phyloP scores from a whole-genome alignment of 1,140 invertebrate species.

The Telenomus remus region DNA sequence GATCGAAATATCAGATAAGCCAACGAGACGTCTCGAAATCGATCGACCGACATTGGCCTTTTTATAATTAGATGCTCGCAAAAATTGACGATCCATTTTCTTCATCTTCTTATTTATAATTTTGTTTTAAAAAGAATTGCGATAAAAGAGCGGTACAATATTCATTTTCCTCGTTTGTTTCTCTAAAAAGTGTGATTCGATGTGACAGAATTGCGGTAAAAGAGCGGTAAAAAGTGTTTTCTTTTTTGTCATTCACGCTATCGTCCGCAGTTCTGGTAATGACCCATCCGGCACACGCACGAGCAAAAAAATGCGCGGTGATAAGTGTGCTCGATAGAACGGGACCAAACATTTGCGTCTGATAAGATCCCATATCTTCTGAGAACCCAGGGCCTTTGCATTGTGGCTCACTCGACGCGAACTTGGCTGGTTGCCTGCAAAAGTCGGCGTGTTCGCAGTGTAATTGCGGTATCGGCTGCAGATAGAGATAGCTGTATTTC shows the following conservation, averaged over 20 bases:
- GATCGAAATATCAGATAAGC: constrained; percentile 69
- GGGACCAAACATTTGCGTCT: constrained; percentile 69
- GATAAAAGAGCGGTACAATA: no score
- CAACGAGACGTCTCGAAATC: constrained; percentile 46
- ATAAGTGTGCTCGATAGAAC: constrained; percentile 66
- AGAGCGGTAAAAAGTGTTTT: no score
- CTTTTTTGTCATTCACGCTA: constrained; percentile 3
- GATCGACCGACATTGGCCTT: constrained; percentile 54
- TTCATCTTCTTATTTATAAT: constrained; percentile 25
- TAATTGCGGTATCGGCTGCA: constrained; percentile 59
- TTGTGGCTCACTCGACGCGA: constrained; percentile 51
- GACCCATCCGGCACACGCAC: constrained; percentile 50
- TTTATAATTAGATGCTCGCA: constrained; percentile 23
- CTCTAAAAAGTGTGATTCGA: no score
- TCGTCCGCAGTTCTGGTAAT: constrained; percentile 41
- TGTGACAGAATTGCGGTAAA: no score
- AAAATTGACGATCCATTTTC: constrained; percentile 5
- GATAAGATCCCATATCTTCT: constrained; percentile 73
- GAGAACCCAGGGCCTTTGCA: constrained; percentile 68
- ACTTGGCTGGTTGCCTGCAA: constrained; percentile 44
- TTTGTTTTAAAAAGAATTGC: no score
- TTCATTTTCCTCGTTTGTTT: no score
- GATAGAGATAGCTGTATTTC: constrained; percentile 73
- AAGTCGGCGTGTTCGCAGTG: constrained; percentile 52
- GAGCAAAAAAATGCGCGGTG: constrained; percentile 43